A percentile compares a stretch with the other conserved stretches of the same genome.
These are phyloP conservation scores for Calliphora vomitoria DNA, from an alignment of 2,888 invertebrate genomes.

Conservation along the genomic window DNA sequence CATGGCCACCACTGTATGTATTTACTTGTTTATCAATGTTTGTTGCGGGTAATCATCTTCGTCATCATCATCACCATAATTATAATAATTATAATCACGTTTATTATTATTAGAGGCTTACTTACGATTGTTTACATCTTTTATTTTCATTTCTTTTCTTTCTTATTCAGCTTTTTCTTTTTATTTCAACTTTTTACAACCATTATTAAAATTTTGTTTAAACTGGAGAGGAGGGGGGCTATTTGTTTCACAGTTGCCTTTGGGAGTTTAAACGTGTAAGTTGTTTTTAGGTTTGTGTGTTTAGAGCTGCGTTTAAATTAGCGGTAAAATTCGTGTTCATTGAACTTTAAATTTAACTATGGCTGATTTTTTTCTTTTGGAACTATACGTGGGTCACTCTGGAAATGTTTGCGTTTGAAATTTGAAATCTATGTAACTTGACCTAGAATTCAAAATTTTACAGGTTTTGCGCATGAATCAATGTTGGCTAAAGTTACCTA, in stretches of 20 bases:
- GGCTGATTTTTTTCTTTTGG: background rate
- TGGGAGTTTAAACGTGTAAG: background rate
- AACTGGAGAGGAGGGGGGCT: background rate
- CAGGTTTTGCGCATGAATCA: too few relatives aligned
- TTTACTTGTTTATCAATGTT: slow-evolving; percentile 2
- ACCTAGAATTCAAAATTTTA: too few relatives aligned
- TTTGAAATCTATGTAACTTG: too few relatives aligned
- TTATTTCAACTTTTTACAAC: background rate
- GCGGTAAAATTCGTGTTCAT: background rate
- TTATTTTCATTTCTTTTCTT: background rate
- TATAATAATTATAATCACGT: slow-evolving; percentile 19
- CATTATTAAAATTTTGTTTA: slow-evolving; percentile 15
- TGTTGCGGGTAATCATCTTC: slow-evolving; percentile 8
- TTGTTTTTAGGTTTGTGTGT: background rate
- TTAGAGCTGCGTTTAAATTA: slow-evolving; percentile 7
- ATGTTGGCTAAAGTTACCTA: too few relatives aligned
- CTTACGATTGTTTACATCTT: slow-evolving; percentile 10
- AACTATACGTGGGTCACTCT: background rate
- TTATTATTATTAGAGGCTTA: slow-evolving; percentile 6
- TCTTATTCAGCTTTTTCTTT: background rate
- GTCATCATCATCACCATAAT: slow-evolving; percentile 14
- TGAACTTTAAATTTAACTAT: background rate
- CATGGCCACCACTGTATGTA: too few relatives aligned
- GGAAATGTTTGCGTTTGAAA: too few relatives aligned
- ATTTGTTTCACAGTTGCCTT: background rate